These are phyloP conservation scores for Steinernema hermaphroditum DNA, from an alignment of 2,888 invertebrate species.

Conservation along the genomic window DNA sequence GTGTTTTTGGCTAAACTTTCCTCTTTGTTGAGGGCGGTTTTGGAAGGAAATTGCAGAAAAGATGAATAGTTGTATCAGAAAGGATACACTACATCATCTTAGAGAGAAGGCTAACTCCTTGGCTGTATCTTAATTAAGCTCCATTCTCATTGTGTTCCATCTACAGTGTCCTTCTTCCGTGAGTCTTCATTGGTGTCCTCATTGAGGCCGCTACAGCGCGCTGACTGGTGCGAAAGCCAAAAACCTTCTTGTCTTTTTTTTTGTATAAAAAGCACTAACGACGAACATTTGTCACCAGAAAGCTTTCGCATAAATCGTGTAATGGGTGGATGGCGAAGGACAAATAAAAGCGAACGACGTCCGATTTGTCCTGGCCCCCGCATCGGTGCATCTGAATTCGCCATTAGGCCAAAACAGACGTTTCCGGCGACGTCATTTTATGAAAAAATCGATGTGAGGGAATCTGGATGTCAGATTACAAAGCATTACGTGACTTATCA, in stretches of 20 bases:
- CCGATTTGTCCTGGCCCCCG: neutral
- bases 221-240: no score
- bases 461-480: no score
- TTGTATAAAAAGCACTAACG: neutral
- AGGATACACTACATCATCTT: no score
- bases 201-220: no score
- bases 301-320: neutral
- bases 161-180: neutral
- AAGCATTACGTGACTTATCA: no score
- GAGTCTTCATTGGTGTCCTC: neutral
- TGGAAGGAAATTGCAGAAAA: no score
- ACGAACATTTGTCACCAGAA: neutral
- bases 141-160: neutral
- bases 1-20: no score
- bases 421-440: neutral
- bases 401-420: conserved; percentile 16
- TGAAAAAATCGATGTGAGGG: conserved; percentile 6
- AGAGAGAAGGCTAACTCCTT: no score
- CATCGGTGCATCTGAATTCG: conserved; percentile 17
- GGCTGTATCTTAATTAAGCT: no score
- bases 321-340: neutral
- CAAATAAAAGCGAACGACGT: neutral
- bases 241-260: no score
- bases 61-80: no score
- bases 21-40: no score